Evolutionary conservation across 2,888 invertebrate genomes (phyloP).

Genomic region (Coelinius sp.): DNA sequence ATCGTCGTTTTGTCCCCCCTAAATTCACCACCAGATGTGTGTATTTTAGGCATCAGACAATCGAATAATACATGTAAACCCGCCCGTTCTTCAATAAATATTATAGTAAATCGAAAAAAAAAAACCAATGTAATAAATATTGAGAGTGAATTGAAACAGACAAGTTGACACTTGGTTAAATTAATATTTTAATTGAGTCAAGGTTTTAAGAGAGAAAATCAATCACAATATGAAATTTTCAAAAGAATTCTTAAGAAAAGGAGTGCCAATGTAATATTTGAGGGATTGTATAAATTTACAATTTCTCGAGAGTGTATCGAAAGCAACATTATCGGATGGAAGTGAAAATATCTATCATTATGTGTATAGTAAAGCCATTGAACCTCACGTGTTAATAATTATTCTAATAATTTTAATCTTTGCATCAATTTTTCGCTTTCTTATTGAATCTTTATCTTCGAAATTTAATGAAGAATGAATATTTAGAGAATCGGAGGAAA

Average conservation of each 20-base stretch:
- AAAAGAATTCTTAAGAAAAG: neutral
- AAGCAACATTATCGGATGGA: conserved; percentile 17
- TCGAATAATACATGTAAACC: conserved; percentile 33
- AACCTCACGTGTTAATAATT: conserved; percentile 21
- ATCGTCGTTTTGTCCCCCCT: conserved; percentile 36
- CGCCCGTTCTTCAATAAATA: conserved; percentile 17
- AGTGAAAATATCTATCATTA: conserved; percentile 21
- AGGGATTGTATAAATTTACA: conserved; percentile 21
- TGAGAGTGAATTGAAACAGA: too few species aligned
- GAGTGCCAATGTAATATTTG: conserved; percentile 27
- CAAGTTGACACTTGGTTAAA: conserved; percentile 5
- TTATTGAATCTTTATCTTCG: conserved; percentile 1
- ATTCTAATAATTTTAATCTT: conserved; percentile 18
- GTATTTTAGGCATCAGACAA: conserved; percentile 38
- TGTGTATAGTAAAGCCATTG: conserved; percentile 23
- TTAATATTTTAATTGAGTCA: conserved; percentile 17
- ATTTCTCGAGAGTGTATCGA: neutral
- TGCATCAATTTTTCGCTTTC: conserved; percentile 5
- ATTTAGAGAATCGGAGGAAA: neutral
- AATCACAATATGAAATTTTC: conserved; percentile 22
- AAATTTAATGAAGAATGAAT: conserved; percentile 2
- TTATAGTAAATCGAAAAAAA: neutral
- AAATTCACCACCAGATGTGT: conserved; percentile 23
- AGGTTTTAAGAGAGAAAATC: conserved; percentile 16
- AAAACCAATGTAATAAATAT: neutral